Evolutionary conservation across 2,888 invertebrate species (phyloP).

Genomic region (Tortricodes alternella): DNA sequence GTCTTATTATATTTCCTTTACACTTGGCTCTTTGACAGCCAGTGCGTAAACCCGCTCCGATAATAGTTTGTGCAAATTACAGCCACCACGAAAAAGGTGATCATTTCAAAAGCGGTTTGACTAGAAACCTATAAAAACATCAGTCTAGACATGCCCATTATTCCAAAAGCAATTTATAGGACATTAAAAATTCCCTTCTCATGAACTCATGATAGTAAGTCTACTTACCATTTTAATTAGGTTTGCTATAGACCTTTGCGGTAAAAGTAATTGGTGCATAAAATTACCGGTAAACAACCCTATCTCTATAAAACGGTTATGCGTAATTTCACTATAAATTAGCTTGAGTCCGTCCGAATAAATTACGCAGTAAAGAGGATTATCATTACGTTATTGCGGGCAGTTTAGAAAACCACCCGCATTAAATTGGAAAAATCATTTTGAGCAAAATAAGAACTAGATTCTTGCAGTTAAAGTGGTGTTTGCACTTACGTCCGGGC

Average conservation of each 20-base stretch:
- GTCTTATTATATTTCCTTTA: too few species aligned
- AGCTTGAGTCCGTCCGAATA: slow-evolving; percentile 35
- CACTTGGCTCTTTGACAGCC: too few species aligned
- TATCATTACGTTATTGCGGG: too few species aligned
- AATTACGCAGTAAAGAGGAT: neutral
- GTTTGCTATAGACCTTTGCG: slow-evolving; percentile 31
- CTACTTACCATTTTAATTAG: slow-evolving; percentile 37
- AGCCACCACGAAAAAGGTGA: neutral
- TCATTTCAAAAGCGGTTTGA: neutral
- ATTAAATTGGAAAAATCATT: too few species aligned
- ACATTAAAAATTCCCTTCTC: slow-evolving; percentile 35
- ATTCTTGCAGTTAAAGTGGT: too few species aligned
- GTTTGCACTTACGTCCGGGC: too few species aligned
- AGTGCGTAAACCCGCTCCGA: too few species aligned
- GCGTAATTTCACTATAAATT: slow-evolving; percentile 45
- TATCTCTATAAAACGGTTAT: slow-evolving; percentile 13
- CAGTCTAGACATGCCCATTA: slow-evolving; percentile 18
- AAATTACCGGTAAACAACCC: slow-evolving; percentile 21
- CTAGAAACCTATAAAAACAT: slow-evolving; percentile 1
- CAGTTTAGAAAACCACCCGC: too few species aligned
- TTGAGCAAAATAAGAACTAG: too few species aligned
- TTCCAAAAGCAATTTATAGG: slow-evolving; percentile 34
- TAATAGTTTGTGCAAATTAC: too few species aligned
- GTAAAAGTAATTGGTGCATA: slow-evolving; percentile 30
- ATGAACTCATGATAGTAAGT: too few species aligned